Evolutionary conservation across 2,888 invertebrate species (phyloP).

Genomic region (Eupeodes luniger): DNA sequence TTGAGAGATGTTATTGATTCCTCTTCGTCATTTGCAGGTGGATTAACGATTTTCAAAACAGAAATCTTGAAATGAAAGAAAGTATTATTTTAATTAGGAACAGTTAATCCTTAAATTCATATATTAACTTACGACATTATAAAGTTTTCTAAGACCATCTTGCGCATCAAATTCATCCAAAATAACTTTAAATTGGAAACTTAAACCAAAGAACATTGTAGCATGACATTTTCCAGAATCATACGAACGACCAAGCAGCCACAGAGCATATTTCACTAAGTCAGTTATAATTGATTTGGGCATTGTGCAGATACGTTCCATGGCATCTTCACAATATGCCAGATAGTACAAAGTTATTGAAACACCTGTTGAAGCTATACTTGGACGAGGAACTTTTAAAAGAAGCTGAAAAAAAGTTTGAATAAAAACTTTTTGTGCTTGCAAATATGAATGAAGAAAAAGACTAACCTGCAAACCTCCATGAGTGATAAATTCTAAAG

Average conservation of each 20-base stretch:
- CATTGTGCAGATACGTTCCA: constrained; percentile 96
- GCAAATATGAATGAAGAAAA: not conserved
- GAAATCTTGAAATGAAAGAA: constrained; percentile 87
- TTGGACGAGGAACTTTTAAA: constrained; percentile 95
- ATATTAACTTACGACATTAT: constrained; percentile 89
- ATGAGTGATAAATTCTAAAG: constrained; percentile 96
- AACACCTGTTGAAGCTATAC: constrained; percentile 97
- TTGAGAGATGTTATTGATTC: constrained; percentile 87
- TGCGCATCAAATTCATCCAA: constrained; percentile 96
- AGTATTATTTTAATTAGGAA: not conserved
- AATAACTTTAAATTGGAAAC: constrained; percentile 96
- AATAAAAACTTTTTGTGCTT: not conserved
- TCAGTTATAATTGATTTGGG: constrained; percentile 91
- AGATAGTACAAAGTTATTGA: constrained; percentile 98
- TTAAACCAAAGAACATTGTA: constrained; percentile 98
- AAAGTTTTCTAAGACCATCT: constrained; percentile 96
- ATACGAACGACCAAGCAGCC: constrained; percentile 98
- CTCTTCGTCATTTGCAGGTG: constrained; percentile 86
- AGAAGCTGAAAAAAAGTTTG: constrained; percentile 86
- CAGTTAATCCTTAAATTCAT: not conserved
- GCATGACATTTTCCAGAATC: constrained; percentile 99
- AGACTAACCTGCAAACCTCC: constrained; percentile 90
- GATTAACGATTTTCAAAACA: constrained; percentile 92
- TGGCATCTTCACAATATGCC: constrained; percentile 98
- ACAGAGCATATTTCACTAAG: constrained; percentile 94